Conservation (phyloP, 2,888 invertebrate species). For the Volucella inflata region DNA sequence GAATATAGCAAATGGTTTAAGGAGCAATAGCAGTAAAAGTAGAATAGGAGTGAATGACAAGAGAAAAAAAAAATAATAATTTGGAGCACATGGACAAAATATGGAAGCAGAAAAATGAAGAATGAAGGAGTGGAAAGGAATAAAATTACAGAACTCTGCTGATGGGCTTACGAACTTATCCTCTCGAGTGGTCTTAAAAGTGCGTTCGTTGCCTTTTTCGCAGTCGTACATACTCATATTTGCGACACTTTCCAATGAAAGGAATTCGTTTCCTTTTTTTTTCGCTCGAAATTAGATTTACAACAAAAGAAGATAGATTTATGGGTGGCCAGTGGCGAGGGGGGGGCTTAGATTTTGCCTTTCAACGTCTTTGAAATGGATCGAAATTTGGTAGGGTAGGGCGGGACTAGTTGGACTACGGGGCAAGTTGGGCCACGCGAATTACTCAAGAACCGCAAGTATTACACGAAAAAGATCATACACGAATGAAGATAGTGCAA, state of each 20-base stretch:
- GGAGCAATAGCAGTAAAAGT: slow-evolving; percentile 13
- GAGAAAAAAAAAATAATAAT: slow-evolving; percentile 4
- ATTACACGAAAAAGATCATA: too few relatives aligned
- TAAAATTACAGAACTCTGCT: slow-evolving; percentile 65
- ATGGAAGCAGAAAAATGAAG: slow-evolving; percentile 1
- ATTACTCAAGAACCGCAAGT: too few relatives aligned
- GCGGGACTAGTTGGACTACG: too few relatives aligned
- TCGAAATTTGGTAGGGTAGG: too few relatives aligned
- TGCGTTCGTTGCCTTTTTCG: slow-evolving; percentile 62
- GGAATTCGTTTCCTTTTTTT: slow-evolving; percentile 32
- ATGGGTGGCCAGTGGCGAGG: not conserved
- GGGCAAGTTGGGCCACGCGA: too few relatives aligned
- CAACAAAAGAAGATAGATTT: slow-evolving; percentile 20
- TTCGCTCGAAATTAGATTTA: slow-evolving; percentile 51
- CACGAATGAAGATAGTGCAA: too few relatives aligned
- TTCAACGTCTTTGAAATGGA: not conserved
- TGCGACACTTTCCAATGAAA: slow-evolving; percentile 12
- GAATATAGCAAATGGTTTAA: slow-evolving; percentile 22
- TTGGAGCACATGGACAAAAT: slow-evolving; percentile 50
- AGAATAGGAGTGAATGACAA: not conserved
- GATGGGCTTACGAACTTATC: slow-evolving; percentile 75
- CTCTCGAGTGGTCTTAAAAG: slow-evolving; percentile 57
- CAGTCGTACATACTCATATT: slow-evolving; percentile 6
- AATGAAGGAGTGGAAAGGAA: slow-evolving; percentile 54
- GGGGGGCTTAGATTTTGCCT: slow-evolving; percentile 2